Conservation (phyloP, 1,140 invertebrate species). For the Cataglyphis hispanica region DNA sequence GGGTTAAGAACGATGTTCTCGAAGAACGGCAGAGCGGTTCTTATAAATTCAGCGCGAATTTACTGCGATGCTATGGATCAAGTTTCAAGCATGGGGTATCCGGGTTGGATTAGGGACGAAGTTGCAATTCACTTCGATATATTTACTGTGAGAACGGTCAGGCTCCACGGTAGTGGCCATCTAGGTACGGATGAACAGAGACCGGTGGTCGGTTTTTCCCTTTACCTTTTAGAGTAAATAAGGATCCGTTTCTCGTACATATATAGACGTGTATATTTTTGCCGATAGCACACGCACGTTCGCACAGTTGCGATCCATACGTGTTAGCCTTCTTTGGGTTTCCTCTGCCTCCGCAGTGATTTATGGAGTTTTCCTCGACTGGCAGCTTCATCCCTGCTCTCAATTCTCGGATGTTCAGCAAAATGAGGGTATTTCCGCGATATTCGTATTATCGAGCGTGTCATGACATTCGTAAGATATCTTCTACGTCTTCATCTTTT, state of each 20-base stretch:
- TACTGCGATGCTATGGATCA: constrained; percentile 82
- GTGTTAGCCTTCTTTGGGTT: constrained; percentile 54
- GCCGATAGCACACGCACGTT: constrained; percentile 74
- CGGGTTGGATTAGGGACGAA: constrained; percentile 82
- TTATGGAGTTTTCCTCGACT: constrained; percentile 74
- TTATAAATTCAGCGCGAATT: constrained; percentile 83
- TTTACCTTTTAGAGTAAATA: constrained; percentile 77
- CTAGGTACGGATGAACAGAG: constrained; percentile 68
- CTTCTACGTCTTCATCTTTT: constrained; percentile 44
- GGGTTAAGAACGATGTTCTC: constrained; percentile 34
- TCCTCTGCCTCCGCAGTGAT: constrained; percentile 71
- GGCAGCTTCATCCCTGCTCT: constrained; percentile 69
- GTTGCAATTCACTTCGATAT: constrained; percentile 86
- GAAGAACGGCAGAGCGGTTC: constrained; percentile 27
- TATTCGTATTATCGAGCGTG: constrained; percentile 58
- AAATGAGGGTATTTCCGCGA: constrained; percentile 63
- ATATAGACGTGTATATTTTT: constrained; percentile 49
- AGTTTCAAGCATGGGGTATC: constrained; percentile 69
- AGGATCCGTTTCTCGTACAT: constrained; percentile 36
- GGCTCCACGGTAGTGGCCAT: constrained; percentile 66
- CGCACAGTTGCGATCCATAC: constrained; percentile 76
- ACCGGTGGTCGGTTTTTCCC: constrained; percentile 60
- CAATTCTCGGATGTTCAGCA: constrained; percentile 62
- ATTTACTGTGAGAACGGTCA: constrained; percentile 87
- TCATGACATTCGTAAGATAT: constrained; percentile 52